These are phyloP conservation scores for Neuroscelio doddi DNA, from an alignment of 2,888 invertebrate genomes.

Conservation along the genomic window DNA sequence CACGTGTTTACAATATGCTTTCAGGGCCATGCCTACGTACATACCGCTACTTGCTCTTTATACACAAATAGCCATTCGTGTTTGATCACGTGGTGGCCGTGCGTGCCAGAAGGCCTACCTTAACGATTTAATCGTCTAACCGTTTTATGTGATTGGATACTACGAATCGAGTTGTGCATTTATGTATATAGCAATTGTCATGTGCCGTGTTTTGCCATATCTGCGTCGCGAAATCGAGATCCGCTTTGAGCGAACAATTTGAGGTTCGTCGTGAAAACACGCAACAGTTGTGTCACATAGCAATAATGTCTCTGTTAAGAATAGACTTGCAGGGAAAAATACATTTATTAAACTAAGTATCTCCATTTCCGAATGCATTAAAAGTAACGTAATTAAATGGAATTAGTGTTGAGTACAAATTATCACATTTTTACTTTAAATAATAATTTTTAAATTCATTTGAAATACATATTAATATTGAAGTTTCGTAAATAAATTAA, in stretches of 20 bases:
- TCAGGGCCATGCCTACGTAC: not conserved
- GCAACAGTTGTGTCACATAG: not conserved
- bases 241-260: not conserved
- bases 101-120: conserved; percentile 1
- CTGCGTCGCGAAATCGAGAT: conserved; percentile 4
- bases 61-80: conserved; percentile 1
- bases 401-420: no score
- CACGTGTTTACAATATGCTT: not conserved
- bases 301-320: not conserved
- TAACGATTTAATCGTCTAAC: not conserved
- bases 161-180: no score
- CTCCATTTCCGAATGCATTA: no score
- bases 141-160: not conserved
- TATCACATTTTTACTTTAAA: no score
- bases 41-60: conserved; percentile 3
- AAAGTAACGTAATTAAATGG: no score
- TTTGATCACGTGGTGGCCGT: conserved; percentile 5
- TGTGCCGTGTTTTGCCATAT: not conserved
- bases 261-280: not conserved
- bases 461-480: no score
- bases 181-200: not conserved
- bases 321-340: not conserved
- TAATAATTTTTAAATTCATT: no score
- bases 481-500: no score
- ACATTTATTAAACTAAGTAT: not conserved